Base-by-base conservation (phyloP, 2,113 vertebrate species). In the Physeter macrocephalus region DNA sequence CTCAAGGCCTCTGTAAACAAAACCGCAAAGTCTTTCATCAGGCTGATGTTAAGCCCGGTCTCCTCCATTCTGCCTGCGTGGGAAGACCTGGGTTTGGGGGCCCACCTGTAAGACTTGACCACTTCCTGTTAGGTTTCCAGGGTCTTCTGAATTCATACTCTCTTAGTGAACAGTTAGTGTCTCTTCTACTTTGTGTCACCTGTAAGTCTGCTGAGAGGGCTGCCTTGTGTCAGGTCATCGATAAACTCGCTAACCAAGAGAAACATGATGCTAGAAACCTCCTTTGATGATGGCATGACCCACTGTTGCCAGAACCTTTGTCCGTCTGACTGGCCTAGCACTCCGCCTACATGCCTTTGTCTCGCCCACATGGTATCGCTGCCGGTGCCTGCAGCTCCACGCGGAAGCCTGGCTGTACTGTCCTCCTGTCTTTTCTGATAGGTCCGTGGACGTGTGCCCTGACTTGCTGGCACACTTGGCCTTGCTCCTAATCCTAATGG, bases 1-100 rank as follows among this genome's bases (percentile, higher is more conserved):
- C 52, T 78, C 4, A 12, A 77, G 67, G 21, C 61, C 67, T 69
- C 67, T 94, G 81, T 61, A 14, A 78, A 89, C 36, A 85, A 77
- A 54, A 43, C 52, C 20, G 36, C 0, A 0, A 10, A 64, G 81
- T 74, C 92, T 78, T 29, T 36, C 31, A 52, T 49, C n/a, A 12
- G 59, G 72, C 41, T 72, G 39, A 23, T 59, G 27, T 61, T 69
- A 59, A 34, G 49, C 49, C 85, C 29, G 52, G 14, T 62, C 17
- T 67, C 23, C 72, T 21, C n/a, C 3, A 0, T 72, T 78, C 23
- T 72, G 72, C 46, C 71, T 59, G 7, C 17, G 12, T 52, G 27
- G 64, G 74, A 49, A 67, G 64, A 59, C 1, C 20, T 49, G 74
- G 41, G 49, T 72, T 25, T 52, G 43, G 92, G 39, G 17, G 49